phyloP scores from a whole-genome alignment of 1,140 invertebrate genomes.

The Mercenaria mercenaria region DNA sequence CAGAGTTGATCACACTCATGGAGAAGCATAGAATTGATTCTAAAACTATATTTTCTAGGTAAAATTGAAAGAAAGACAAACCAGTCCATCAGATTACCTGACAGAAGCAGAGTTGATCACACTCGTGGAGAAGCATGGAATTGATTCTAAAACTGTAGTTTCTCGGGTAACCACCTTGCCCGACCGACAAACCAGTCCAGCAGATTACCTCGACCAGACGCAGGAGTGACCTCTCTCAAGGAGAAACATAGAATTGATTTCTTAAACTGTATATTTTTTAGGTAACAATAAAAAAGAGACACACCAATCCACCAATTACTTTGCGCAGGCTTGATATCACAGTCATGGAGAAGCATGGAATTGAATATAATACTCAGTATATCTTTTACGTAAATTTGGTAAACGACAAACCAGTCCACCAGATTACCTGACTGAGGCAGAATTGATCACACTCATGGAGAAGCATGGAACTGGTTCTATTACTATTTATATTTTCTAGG shows the following conservation, averaged over 20 bases:
- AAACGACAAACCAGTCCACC: slow-evolving; percentile 97
- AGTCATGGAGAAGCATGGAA: slow-evolving; percentile 98
- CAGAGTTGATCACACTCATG: slow-evolving; percentile 97
- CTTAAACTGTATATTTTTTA: no score
- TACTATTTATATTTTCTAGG: slow-evolving; percentile 85
- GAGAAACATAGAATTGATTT: slow-evolving; percentile 99
- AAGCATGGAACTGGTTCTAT: slow-evolving; percentile 99
- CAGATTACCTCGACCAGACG: slow-evolving; percentile 99
- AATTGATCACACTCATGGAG: slow-evolving; percentile 97
- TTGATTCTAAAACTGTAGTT: slow-evolving; percentile 98
- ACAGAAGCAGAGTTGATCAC: slow-evolving; percentile 99
- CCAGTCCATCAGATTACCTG: slow-evolving; percentile 98
- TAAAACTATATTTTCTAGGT: slow-evolving; percentile 87
- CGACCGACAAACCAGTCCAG: slow-evolving; percentile 97
- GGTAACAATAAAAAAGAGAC: slow-evolving; percentile 93
- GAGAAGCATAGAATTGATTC: slow-evolving; percentile 99
- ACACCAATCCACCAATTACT: slow-evolving; percentile 98
- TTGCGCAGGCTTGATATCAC: slow-evolving; percentile 99
- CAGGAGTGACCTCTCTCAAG: slow-evolving; percentile 97
- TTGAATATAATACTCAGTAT: no score
- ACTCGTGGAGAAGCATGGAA: slow-evolving; percentile 98
- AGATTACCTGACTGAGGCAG: slow-evolving; percentile 98
- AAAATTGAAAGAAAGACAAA: slow-evolving; percentile 95
- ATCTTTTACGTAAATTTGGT: slow-evolving; percentile 90
- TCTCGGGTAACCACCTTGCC: slow-evolving; percentile 91